These are phyloP conservation scores for Metaphire vulgaris DNA, from an alignment of 1,140 invertebrate species.

Conservation along the genomic window DNA sequence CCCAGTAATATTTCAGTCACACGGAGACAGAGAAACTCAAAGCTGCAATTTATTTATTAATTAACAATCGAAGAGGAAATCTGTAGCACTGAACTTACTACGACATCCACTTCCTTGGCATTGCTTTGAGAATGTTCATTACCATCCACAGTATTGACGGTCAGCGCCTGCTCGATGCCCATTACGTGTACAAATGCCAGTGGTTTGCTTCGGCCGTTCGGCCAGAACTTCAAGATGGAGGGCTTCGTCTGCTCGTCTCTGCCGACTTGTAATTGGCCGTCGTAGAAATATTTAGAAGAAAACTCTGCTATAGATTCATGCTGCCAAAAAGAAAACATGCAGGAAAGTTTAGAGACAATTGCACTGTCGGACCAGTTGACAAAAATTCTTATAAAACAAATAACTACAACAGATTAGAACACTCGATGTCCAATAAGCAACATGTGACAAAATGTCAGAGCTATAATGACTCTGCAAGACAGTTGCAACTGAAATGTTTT, in stretches of 20 bases:
- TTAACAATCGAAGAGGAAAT: no score
- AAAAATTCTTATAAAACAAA: no score
- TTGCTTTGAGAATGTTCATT: slow-evolving; percentile 42
- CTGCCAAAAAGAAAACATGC: slow-evolving; percentile 31
- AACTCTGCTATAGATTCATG: slow-evolving; percentile 36
- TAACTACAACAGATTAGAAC: no score
- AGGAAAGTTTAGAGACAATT: no score
- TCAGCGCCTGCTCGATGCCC: slow-evolving; percentile 38
- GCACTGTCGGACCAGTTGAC: no score
- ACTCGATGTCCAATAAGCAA: no score
- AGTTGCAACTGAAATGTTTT: no score
- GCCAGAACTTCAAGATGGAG: slow-evolving; percentile 12
- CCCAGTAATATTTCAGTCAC: no score
- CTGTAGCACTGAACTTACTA: slow-evolving; percentile 32
- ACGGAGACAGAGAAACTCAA: no score
- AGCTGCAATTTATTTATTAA: no score
- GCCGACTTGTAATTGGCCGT: slow-evolving; percentile 4
- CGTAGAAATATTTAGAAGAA: slow-evolving; percentile 34
- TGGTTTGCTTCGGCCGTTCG: background rate
- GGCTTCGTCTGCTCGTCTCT: slow-evolving; percentile 3
- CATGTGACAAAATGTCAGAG: no score
- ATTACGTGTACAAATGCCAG: slow-evolving; percentile 39
- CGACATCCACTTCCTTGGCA: slow-evolving; percentile 35
- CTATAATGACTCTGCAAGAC: no score
- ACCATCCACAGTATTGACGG: slow-evolving; percentile 40